A percentile compares a stretch with the other conserved stretches of the same genome.
These are phyloP conservation scores for Thamnophis sirtalis DNA, from an alignment of 2,113 vertebrate genomes.

Conservation along the genomic window DNA sequence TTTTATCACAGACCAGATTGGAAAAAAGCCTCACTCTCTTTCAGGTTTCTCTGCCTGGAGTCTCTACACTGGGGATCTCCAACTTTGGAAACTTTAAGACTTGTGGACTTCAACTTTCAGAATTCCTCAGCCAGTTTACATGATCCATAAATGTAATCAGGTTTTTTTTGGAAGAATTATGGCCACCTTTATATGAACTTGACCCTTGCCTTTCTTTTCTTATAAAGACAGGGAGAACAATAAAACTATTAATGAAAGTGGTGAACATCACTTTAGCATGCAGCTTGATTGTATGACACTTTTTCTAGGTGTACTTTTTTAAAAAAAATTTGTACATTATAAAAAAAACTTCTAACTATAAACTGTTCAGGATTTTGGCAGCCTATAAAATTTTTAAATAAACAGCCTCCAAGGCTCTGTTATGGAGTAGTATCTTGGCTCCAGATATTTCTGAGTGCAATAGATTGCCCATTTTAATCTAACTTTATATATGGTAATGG, in stretches of 20 bases:
- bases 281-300: not conserved
- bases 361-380: not conserved
- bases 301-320: not conserved
- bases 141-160: not conserved
- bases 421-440: not conserved
- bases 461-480: not conserved
- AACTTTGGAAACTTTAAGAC: no score
- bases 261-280: not conserved
- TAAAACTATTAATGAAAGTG: not conserved
- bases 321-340: not conserved
- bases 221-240: not conserved
- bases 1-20: not conserved
- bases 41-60: not conserved
- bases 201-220: not conserved
- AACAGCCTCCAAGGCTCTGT: not conserved
- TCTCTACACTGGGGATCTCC: not conserved
- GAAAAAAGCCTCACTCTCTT: not conserved
- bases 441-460: not conserved
- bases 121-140: not conserved
- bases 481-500: not conserved
- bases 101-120: no score
- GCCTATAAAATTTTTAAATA: not conserved
- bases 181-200: not conserved
- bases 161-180: not conserved
- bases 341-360: not conserved